Percentiles rank a stretch among this genome's conserved stretches.
Evolutionary conservation across 2,113 vertebrate genomes (phyloP).

Genomic region (Dasyurus viverrinus): DNA sequence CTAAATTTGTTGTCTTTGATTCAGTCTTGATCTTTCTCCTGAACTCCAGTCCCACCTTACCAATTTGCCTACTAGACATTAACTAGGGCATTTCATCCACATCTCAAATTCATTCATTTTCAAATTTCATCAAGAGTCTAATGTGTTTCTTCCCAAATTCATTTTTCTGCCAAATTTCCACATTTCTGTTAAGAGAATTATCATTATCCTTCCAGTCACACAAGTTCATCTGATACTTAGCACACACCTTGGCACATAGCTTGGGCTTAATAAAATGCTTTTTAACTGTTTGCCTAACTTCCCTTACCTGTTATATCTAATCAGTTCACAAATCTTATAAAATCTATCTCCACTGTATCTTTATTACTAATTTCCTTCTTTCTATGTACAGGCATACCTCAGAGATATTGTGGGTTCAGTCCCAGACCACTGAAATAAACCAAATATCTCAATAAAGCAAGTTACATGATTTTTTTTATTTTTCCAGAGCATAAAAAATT

Average conservation of each 20-base stretch:
- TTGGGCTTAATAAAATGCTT: background rate
- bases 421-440: background rate
- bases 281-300: background rate
- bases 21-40: background rate
- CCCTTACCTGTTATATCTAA: background rate
- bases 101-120: background rate
- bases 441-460: background rate
- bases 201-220: background rate
- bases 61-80: background rate
- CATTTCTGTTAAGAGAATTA: background rate
- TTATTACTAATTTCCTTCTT: background rate
- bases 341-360: background rate
- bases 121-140: background rate
- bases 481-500: background rate
- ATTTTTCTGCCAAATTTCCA: background rate
- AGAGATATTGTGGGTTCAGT: background rate
- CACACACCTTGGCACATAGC: background rate
- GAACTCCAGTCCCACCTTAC: background rate
- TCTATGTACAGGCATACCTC: background rate
- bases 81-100: background rate
- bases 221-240: background rate
- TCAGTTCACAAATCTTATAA: background rate
- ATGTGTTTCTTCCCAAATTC: background rate
- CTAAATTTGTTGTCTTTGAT: background rate
- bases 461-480: background rate